Base-by-base conservation (phyloP, 2,797 vertebrate genomes). In the Acrocephalus scirpaceus region DNA sequence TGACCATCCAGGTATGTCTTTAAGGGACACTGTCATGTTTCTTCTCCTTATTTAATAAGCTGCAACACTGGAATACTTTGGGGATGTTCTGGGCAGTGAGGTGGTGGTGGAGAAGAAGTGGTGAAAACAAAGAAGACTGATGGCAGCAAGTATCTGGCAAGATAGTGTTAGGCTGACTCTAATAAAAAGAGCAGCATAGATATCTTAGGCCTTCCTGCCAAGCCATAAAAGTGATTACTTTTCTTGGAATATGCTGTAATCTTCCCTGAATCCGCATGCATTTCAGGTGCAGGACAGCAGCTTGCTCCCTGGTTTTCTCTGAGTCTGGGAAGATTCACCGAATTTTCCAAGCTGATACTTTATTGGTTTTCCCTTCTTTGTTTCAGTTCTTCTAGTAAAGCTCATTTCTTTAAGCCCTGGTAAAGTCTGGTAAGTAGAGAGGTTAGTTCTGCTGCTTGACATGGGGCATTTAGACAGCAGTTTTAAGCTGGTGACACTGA, bases 241-340 rank as follows among this genome's bases (percentile, higher is more conserved):
- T 94, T 54, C 61, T 90, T 90, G 77, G 64, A 95, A 93, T 62
- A 85, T 53, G 53, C 34, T 88, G 83, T 62, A 90, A 79, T 90
- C 34, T 93, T 96, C 77, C 86, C 77, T 70, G 73, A 93, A 94
- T 81, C 70, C 80, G 88, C 73, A 90, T 27, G 8, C 53, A 77
- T 60, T 90, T 88, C 86, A 84, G 70, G 86, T 76, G 42, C 27
- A 81, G 56, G 47, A 95, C 15, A 93, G 32, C 44, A 90, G 72
- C 51, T 65, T 90, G 77, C 82, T 84, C 47, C 40, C 32, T 32
- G 34, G 44, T 70, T 86, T 66, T 86, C n/a, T 75, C 70, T 73
- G 51, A 66, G 47, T 73, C 73, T 84, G 32, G 76, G 56, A 58
- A 94, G 56, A 90, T 73, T 84, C 54, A 72, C 20, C 70, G 88